A percentile compares a stretch with the other conserved stretches of the same genome.
phyloP scores from a whole-genome alignment of 1,140 invertebrate species.

The Periplaneta americana region DNA sequence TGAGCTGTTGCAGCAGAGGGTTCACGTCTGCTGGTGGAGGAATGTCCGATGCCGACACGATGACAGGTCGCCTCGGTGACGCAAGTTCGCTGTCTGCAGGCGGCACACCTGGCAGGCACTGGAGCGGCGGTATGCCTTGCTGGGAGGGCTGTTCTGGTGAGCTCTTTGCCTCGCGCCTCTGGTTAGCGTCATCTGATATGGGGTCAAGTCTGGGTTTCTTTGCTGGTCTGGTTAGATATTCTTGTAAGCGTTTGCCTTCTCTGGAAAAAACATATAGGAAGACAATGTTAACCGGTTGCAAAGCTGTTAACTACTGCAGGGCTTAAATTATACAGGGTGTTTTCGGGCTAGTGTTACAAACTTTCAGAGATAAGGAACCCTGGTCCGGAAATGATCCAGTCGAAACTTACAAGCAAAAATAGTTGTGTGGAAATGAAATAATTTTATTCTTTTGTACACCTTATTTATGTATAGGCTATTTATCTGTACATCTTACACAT shows the following conservation, averaged over 20 bases:
- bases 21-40: background rate
- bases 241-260: background rate
- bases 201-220: background rate
- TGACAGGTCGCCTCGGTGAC: background rate
- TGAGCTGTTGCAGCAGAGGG: background rate
- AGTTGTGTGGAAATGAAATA: no score
- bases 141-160: background rate
- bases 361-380: background rate
- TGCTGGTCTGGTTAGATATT: background rate
- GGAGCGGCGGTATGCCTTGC: background rate
- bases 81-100: background rate
- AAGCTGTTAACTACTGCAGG: background rate
- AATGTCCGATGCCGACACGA: background rate
- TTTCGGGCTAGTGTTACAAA: background rate
- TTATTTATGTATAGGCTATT: no score
- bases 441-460: no score
- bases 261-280: background rate
- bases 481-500: no score
- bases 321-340: background rate
- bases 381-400: no score
- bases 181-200: background rate
- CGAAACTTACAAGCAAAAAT: no score
- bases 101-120: background rate
- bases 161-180: background rate
- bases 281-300: no score